Evolutionary conservation across 2,888 invertebrate species (phyloP), one percentile per base, ranked within the genome.

Genomic region (Ditula angustiorana): DNA sequence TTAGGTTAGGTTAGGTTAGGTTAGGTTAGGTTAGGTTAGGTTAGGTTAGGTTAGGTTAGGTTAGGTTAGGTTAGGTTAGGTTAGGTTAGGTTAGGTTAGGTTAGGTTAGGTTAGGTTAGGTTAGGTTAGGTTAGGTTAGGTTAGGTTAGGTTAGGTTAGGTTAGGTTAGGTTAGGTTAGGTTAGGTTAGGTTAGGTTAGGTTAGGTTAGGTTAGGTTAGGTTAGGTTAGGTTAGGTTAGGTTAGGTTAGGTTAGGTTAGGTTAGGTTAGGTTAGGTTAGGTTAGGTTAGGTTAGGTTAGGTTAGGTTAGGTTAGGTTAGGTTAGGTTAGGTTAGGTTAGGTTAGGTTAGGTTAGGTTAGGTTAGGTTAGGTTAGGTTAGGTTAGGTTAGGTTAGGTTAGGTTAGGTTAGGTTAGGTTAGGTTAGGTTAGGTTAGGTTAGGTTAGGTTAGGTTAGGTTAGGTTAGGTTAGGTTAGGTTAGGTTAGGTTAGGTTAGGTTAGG

Each of bases 11-110:
- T 68, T 68, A 67, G 67, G 69, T 67, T 68, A 70, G 69, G 69
- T 68, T 69, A 66, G 67, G 67, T 69, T 69, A 66, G 69, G 70
- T 70, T 70, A 68, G 68, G 70, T 70, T 68, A 68, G 70, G 69
- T 69, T 69, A 60, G 69, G 65, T 69, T 69, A 67, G 69, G 69
- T 69, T 67, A 64, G 65, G 69, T 67, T 67, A 67, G 69, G 69
- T 67, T 67, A 66, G 67, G 62, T 69, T 69, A 66, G 67, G 65
- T 69, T 69, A 66, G 69, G 66, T 69, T 69, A 64, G 68, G 70
- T 69, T 69, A 64, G 69, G 65, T 69, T 69, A 66, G 69, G 69
- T 69, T 69, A 66, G 66, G 69, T 69, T 69, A 69, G 69, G 67
- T 67, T 67, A 61, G 67, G 65, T 67, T 67, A 68, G 67, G 68